Conservation (phyloP, 2,888 invertebrate species). For the Parochlus steinenii region DNA sequence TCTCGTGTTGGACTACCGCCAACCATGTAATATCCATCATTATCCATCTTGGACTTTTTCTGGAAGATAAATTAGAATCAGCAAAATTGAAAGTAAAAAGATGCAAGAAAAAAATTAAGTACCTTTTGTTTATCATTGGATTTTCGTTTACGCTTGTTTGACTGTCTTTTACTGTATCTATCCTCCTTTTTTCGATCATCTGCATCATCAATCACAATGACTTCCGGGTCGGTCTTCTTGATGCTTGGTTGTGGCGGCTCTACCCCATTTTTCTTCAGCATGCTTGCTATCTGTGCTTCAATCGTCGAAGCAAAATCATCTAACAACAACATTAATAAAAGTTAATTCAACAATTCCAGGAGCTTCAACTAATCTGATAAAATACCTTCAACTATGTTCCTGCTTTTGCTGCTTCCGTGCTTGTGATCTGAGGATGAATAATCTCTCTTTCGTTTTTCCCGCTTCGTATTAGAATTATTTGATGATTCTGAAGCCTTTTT, state of each 20-base stretch:
- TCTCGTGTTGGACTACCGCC: constrained; percentile 10
- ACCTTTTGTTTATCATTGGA: constrained; percentile 21
- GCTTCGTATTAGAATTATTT: constrained; percentile 13
- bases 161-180: constrained; percentile 13
- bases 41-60: constrained; percentile 8
- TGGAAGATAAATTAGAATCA: constrained; percentile 1
- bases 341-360: constrained; percentile 22
- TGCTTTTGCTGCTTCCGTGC: constrained; percentile 20
- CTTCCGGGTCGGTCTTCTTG: constrained; percentile 5
- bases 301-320: constrained; percentile 68
- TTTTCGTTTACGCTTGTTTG: constrained; percentile 19
- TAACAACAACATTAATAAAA: too few relatives aligned
- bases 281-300: constrained; percentile 61
- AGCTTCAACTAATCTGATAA: constrained; percentile 13
- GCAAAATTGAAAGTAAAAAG: not conserved
- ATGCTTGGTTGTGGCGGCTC: constrained; percentile 20
- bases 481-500: constrained; percentile 19
- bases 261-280: constrained; percentile 49
- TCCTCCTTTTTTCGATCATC: constrained; percentile 1
- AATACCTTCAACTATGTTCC: constrained; percentile 19
- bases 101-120: constrained; percentile 14
- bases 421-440: constrained; percentile 4
- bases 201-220: constrained; percentile 21
- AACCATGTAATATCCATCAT: constrained; percentile 10
- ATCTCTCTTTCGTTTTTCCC: not conserved